Evolutionary conservation across 2,888 invertebrate species (phyloP).

Genomic region (Schizotus pectinicornis): DNA sequence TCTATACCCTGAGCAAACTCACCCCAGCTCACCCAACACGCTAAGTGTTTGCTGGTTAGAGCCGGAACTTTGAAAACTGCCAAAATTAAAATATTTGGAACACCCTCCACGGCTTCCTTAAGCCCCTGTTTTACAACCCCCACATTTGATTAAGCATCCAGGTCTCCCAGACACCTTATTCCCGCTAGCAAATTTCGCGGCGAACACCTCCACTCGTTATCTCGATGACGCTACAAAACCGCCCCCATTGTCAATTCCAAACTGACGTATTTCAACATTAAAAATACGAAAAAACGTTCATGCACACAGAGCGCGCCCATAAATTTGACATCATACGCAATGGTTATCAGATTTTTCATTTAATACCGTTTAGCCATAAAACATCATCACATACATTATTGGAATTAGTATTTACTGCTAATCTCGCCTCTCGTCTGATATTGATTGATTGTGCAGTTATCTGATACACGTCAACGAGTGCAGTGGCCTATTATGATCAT

Average conservation of each 20-base stretch:
- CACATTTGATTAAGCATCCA: slow-evolving; percentile 2
- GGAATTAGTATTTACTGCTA: slow-evolving; percentile 36
- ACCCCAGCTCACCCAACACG: slow-evolving; percentile 2
- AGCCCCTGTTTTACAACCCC: background rate
- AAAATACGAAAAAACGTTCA: slow-evolving; percentile 12
- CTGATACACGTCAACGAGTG: background rate
- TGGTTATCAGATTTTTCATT: slow-evolving; percentile 34
- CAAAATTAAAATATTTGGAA: slow-evolving; percentile 18
- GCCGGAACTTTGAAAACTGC: slow-evolving; percentile 17
- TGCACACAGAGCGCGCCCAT: slow-evolving; percentile 9
- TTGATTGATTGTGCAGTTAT: slow-evolving; percentile 33
- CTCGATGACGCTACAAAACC: background rate
- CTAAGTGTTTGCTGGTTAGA: slow-evolving; percentile 16
- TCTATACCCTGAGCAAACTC: background rate
- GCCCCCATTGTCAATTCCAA: background rate
- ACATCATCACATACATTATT: slow-evolving; percentile 36
- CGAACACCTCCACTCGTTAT: background rate
- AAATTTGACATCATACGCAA: slow-evolving; percentile 26
- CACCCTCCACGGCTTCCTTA: background rate
- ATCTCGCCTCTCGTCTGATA: slow-evolving; percentile 31
- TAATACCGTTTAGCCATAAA: slow-evolving; percentile 34
- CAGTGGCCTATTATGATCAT: too few relatives aligned
- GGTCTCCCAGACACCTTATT: background rate
- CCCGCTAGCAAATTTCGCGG: background rate
- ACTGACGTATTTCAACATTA: slow-evolving; percentile 5